A percentile compares a stretch with the other conserved stretches of the same genome.
Conservation (phyloP, 1,140 invertebrate species). For the Triops longicaudatus region DNA sequence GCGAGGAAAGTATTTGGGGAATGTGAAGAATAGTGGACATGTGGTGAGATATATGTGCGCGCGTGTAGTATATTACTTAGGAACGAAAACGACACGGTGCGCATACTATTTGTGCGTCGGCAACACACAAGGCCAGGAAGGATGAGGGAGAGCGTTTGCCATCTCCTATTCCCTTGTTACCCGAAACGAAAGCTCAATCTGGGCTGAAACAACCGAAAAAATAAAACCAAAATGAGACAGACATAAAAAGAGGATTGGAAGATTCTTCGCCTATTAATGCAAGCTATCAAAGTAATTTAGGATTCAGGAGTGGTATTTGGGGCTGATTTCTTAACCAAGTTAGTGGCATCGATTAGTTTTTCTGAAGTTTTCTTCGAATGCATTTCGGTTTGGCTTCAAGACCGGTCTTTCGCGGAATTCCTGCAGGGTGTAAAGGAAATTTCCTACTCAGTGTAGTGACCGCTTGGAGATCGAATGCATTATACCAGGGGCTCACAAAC, state of each 20-base stretch:
- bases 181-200: not conserved
- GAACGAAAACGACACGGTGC: not conserved
- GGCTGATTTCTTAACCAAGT: no score
- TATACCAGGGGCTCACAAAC: conserved; percentile 4
- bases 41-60: not conserved
- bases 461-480: no score
- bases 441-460: no score
- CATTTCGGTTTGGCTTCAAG: no score
- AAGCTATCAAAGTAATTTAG: no score
- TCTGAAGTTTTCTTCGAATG: no score
- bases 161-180: not conserved
- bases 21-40: not conserved
- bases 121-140: not conserved
- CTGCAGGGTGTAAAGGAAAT: no score
- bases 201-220: not conserved
- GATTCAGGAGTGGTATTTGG: no score
- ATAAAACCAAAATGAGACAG: not conserved
- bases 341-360: no score
- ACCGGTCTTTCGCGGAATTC: no score
- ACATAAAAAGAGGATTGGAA: not conserved
- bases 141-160: not conserved
- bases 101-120: not conserved
- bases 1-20: not conserved
- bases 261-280: not conserved
- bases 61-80: not conserved